phyloP scores from a whole-genome alignment of 2,888 invertebrate species.

The Stomorhina lunata region DNA sequence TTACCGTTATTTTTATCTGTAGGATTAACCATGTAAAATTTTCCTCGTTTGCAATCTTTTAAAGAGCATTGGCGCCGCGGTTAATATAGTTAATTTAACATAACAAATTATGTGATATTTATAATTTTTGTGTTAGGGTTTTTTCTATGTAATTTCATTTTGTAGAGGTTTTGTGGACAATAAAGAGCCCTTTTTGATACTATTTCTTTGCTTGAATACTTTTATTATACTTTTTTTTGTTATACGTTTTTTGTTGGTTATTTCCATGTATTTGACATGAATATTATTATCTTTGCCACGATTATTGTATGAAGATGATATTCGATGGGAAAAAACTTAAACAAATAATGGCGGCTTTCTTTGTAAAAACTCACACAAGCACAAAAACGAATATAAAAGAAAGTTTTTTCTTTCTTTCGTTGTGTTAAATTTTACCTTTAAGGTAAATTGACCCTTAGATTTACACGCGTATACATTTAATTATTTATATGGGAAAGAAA shows the following conservation, averaged over 20 bases:
- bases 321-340: not conserved
- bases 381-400: not conserved
- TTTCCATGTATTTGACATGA: too few species aligned
- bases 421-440: not conserved
- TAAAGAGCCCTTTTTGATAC: not conserved
- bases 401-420: too few species aligned
- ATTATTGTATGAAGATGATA: not conserved
- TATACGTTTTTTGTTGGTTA: not conserved
- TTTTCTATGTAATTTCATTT: too few species aligned
- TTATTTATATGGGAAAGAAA: too few species aligned
- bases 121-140: not conserved
- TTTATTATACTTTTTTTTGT: not conserved
- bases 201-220: not conserved
- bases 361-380: not conserved
- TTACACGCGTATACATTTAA: too few species aligned
- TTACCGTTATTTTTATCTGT: too few species aligned
- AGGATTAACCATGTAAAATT: too few species aligned
- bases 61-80: not conserved
- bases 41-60: too few species aligned
- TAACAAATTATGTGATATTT: not conserved
- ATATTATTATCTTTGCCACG: not conserved
- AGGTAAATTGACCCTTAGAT: too few species aligned
- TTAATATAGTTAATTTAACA: not conserved
- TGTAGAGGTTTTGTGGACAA: not conserved
- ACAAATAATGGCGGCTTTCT: not conserved